Base-by-base conservation (phyloP, 2,888 invertebrate genomes). In the Caenorhabditis sp. region DNA sequence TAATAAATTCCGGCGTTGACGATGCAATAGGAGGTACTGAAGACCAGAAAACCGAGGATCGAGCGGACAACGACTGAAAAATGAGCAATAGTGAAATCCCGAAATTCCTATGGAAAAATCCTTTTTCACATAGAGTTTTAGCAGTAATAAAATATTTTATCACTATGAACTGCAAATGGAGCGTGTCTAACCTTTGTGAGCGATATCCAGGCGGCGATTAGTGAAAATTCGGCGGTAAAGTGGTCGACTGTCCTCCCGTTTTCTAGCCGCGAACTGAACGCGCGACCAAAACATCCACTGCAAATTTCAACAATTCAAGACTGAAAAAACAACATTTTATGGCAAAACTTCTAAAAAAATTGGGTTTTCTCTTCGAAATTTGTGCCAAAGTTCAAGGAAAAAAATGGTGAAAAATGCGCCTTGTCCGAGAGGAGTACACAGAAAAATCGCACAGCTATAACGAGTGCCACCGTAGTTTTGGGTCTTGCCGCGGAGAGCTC, bases 141-240 rank as follows among this genome's bases (percentile, higher is more conserved):
- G 5, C 3, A 39, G 50, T 17, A 66, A 62, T 43, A 88, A n/a
- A n/a, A n/a, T n/a, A n/a, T n/a, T n/a, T n/a, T n/a, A n/a, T n/a
- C n/a, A n/a, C n/a, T n/a, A n/a, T n/a, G n/a, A n/a, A n/a, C n/a
- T n/a, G n/a, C n/a, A n/a, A n/a, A n/a, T n/a, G n/a, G n/a, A n/a
- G n/a, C n/a, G n/a, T n/a, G n/a, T n/a, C n/a, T n/a, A n/a, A n/a
- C 88, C 75, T 79, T 85, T 86, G 61, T 88, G 87, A 24, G 82
- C 83, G 50, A 86, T 83, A 58, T 88, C 88, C 41, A 88, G 72
- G 1, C 88, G 82, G 22, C 84, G 78, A 61, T 88, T 88, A 7
- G 88, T 88, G 76, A 88, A 82, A 52, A 88, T 84, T 59, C 86
- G 79, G 50, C 88, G 70, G 63, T 88, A 88, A 24, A 88, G 83